Conservation (phyloP, 2,888 invertebrate species). For the Nudaria mundana region DNA sequence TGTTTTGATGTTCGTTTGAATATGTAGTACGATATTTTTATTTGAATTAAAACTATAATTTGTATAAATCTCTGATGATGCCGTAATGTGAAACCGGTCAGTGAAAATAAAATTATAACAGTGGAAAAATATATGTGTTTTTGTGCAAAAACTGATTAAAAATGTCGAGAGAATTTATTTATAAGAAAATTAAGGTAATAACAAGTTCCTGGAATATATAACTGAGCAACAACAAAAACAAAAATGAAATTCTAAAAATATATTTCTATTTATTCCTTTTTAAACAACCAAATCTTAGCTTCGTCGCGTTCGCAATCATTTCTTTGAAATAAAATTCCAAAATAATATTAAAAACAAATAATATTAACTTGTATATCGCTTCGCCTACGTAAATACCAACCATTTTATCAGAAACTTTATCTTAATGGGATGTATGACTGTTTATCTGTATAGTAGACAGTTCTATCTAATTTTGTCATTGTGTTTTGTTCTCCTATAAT, state of each 20-base stretch:
- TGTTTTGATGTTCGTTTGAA: too few relatives aligned
- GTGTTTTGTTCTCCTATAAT: conserved; percentile 25
- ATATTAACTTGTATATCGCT: conserved; percentile 3
- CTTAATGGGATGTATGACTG: conserved; percentile 5
- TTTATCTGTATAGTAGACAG: conserved; percentile 9
- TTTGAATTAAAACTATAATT: too few relatives aligned
- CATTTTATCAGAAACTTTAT: conserved; percentile 11
- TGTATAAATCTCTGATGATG: too few relatives aligned
- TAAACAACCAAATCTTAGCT: not conserved
- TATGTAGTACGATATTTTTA: too few relatives aligned
- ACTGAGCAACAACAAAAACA: too few relatives aligned
- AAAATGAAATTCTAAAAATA: not conserved
- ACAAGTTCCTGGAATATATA: too few relatives aligned
- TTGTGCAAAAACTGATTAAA: too few relatives aligned
- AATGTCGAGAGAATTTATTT: too few relatives aligned
- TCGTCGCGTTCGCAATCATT: not conserved
- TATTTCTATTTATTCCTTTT: not conserved
- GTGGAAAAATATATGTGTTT: too few relatives aligned
- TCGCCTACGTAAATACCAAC: conserved; percentile 20
- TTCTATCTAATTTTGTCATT: conserved; percentile 30
- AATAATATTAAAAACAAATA: not conserved
- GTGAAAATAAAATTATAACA: too few relatives aligned
- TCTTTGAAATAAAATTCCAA: conserved; percentile 1
- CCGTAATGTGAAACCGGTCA: too few relatives aligned
- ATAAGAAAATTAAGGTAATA: too few relatives aligned